These are phyloP conservation scores for Drosophila pandora DNA, from an alignment of 1,140 invertebrate genomes.

Conservation along the genomic window DNA sequence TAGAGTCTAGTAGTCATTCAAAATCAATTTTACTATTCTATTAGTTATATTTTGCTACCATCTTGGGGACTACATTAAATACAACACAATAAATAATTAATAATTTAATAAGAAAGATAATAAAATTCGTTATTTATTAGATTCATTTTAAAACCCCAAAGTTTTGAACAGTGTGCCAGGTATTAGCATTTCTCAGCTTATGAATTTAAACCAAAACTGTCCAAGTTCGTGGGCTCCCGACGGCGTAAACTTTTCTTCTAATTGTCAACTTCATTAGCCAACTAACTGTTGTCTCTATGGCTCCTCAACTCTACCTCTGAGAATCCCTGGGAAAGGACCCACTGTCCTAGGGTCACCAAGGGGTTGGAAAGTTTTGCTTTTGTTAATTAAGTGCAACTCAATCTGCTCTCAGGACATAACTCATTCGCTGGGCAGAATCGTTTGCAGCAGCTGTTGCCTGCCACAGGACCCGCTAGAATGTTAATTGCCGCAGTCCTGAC, in stretches of 20 bases:
- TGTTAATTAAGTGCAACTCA: constrained; percentile 69
- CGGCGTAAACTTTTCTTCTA: constrained; percentile 38
- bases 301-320: background rate
- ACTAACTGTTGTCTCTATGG: constrained; percentile 13
- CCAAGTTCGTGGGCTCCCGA: constrained; percentile 4
- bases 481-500: constrained; percentile 39
- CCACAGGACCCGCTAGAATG: constrained; percentile 3
- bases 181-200: constrained; percentile 23
- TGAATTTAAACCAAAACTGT: constrained; percentile 16
- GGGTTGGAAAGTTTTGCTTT: constrained; percentile 40
- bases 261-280: constrained; percentile 59
- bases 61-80: background rate
- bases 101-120: background rate
- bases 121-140: background rate
- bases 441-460: constrained; percentile 31
- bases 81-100: background rate
- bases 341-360: constrained; percentile 36
- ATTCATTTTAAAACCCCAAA: background rate
- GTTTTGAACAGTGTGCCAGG: background rate
- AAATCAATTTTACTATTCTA: too few species aligned
- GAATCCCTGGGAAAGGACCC: constrained; percentile 6
- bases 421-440: constrained; percentile 40
- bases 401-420: constrained; percentile 44
- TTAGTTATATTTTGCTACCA: too few species aligned
- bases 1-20: background rate